Base-by-base conservation (phyloP, 2,888 invertebrate species). In the Hymenopus coronatus region DNA sequence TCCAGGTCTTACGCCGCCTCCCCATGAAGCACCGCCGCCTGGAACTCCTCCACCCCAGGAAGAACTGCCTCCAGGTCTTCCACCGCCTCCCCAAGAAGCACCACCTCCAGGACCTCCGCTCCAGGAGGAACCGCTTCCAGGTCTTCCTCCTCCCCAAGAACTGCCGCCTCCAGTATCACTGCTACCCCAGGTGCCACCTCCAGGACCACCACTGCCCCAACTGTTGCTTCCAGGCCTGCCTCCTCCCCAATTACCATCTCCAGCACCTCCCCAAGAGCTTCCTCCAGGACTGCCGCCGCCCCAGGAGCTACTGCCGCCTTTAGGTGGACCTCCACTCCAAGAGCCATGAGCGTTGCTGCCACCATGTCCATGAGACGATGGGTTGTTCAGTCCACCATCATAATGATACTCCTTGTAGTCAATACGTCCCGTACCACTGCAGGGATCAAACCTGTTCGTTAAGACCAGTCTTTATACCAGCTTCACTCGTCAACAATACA, bases 321-420 rank as follows among this genome's bases (percentile, higher is more conserved):
- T 40, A 40, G 40, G 40, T 40, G 40, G 40, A 82, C 88, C 83
- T 28, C 83, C 83, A 83, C 83, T 28, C 83, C 83, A 83, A 28
- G 83, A 83, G 8, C 83, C 83, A 40, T 28, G 9, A 4, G 81
- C 84, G 70, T 81, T 54, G 84, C 84, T 46, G 25, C 84, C 46
- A n/a, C 85, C 88, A 82, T 70, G 30, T 27, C 54, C 54, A n/a
- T 46, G 28, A 20, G 54, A 70, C 4, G 54, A 25, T 70, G 54
- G 54, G 28, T 82, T 28, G 15, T 82, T 33, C 20, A 33, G 82
- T 33, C 85, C 85, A 20, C 89, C 83, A 28, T 89, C 88, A 83
- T 89, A 89, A 81, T 89, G 82, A 81, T 89, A 89, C 33, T 89
- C 89, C 86, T 88, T 89, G 88, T 89, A 89, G 28, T 88, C 88